Conservation (phyloP, 2,113 vertebrate genomes). For the Eretmochelys imbricata region DNA sequence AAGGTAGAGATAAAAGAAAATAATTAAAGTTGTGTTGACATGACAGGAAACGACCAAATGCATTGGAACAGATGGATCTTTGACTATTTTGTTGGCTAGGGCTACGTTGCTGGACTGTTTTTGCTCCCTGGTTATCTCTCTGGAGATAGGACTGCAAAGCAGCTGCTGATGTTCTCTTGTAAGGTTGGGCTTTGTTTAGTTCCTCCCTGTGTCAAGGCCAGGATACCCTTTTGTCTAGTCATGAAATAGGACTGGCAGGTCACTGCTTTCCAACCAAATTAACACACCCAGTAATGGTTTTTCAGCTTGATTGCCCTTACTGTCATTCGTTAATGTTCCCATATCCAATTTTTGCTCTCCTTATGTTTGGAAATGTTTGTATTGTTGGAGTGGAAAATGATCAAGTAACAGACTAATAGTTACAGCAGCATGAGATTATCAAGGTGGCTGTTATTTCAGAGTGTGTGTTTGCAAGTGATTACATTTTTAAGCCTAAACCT, state of each 20-base stretch:
- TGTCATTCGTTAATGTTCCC: constrained; percentile 41
- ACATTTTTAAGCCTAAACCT: background rate
- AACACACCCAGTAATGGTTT: constrained; percentile 10
- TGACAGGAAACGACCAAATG: background rate
- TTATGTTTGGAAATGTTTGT: constrained; percentile 23
- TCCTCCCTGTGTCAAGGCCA: background rate
- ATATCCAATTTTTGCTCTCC: constrained; percentile 32
- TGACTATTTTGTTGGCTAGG: background rate
- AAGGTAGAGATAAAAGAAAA: background rate
- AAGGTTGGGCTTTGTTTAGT: background rate
- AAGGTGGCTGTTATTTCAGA: constrained; percentile 21
- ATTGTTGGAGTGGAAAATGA: constrained; percentile 2
- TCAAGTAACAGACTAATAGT: background rate
- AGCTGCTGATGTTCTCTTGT: background rate
- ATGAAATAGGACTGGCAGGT: background rate
- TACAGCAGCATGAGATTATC: constrained; percentile 6
- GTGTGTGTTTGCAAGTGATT: background rate
- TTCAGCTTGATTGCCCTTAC: constrained; percentile 51
- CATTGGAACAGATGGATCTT: fast-evolving
- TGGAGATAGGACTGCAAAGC: background rate
- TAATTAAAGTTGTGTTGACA: background rate
- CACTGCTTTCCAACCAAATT: background rate
- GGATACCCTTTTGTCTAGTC: background rate
- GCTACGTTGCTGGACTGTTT: too few relatives aligned
- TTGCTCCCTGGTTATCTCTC: background rate